Conservation (phyloP, 2,888 invertebrate species). For the Euproctis similis region DNA sequence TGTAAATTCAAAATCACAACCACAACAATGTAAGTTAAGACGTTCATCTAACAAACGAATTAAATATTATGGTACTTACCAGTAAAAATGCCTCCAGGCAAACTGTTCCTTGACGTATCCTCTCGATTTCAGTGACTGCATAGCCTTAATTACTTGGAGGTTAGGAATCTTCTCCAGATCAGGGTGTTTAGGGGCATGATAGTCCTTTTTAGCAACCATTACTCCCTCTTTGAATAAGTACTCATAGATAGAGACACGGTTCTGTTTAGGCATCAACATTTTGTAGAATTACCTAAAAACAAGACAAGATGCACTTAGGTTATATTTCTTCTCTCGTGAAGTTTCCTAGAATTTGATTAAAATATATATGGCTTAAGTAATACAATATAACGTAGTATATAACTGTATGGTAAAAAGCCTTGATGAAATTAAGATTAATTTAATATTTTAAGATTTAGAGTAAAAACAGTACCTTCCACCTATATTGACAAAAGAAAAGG, state of each 20-base stretch:
- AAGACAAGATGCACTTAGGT: slow-evolving; percentile 37
- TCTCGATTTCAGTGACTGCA: slow-evolving; percentile 96
- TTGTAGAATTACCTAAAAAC: slow-evolving; percentile 75
- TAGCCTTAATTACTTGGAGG: slow-evolving; percentile 98
- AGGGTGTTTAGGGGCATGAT: slow-evolving; percentile 97
- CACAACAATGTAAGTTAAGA: no score
- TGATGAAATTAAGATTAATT: slow-evolving; percentile 20
- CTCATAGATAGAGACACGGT: slow-evolving; percentile 96
- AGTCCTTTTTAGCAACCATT: slow-evolving; percentile 99
- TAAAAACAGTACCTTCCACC: slow-evolving; percentile 33
- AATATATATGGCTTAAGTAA: slow-evolving; percentile 19
- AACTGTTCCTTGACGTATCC: slow-evolving; percentile 99
- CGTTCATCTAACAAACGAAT: no score
- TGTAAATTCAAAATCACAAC: no score
- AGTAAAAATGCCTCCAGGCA: slow-evolving; percentile 99
- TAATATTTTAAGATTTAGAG: slow-evolving; percentile 28
- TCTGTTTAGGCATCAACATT: slow-evolving; percentile 99
- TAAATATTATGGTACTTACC: slow-evolving; percentile 79
- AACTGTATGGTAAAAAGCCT: slow-evolving; percentile 9
- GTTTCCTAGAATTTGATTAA: slow-evolving; percentile 13
- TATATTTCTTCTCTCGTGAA: slow-evolving; percentile 21
- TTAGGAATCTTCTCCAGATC: slow-evolving; percentile 96
- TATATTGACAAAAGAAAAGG: slow-evolving; percentile 40
- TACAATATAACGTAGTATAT: slow-evolving; percentile 3
- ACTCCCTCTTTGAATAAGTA: slow-evolving; percentile 99